phyloP scores from a whole-genome alignment of 2,797 vertebrate genomes.

The Tenualosa ilisha region DNA sequence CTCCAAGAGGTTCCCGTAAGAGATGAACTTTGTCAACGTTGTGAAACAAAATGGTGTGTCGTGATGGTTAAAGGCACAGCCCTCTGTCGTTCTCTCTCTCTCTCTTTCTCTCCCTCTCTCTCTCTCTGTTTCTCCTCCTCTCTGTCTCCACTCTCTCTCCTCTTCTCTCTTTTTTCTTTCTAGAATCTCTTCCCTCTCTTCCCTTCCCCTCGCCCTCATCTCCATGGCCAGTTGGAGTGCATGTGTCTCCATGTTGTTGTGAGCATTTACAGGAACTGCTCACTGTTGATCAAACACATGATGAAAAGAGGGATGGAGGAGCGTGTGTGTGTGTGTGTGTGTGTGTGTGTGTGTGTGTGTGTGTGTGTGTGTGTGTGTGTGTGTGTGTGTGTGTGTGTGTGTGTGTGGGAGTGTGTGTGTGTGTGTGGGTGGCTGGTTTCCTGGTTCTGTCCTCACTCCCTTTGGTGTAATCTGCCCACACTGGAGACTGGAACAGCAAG shows the following conservation, averaged over 20 bases:
- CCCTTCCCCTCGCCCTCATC: not conserved
- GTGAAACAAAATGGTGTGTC: not conserved
- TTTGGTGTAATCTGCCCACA: too few species aligned
- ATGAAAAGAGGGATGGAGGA: not conserved
- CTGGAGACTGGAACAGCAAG: too few species aligned
- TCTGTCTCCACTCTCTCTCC: not conserved
- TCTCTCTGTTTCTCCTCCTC: not conserved
- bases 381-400: too few species aligned
- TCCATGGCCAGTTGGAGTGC: not conserved
- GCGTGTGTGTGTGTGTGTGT: too few species aligned
- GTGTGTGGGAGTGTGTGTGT: too few species aligned
- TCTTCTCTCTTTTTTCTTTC: not conserved
- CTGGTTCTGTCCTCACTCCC: too few species aligned
- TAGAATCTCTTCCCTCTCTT: not conserved
- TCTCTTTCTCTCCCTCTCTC: not conserved
- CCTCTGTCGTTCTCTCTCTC: not conserved
- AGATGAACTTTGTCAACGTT: not conserved
- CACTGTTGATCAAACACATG: not conserved
- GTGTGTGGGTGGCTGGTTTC: too few species aligned
- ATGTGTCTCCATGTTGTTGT: not conserved
- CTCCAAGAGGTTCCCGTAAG: not conserved
- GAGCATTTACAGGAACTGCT: not conserved
- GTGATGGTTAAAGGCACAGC: not conserved
- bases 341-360: too few species aligned
- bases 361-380: too few species aligned